Percentiles rank a stretch among this genome's conserved stretches.
These are phyloP conservation scores for Apomyelois bistriatella DNA, from an alignment of 2,888 invertebrate genomes.

Conservation along the genomic window DNA sequence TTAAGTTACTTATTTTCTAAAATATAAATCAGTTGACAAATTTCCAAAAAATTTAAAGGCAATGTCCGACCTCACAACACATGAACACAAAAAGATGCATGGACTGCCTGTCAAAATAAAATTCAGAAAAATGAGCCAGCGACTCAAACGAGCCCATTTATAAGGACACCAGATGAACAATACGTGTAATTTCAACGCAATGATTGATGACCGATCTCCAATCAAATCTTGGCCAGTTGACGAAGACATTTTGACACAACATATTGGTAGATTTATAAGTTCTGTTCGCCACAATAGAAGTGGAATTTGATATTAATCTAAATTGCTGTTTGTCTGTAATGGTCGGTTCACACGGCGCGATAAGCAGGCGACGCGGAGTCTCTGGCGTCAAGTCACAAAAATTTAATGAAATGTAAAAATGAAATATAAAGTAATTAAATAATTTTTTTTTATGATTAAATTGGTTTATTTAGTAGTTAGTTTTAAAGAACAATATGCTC, in stretches of 20 bases:
- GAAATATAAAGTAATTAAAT: no score
- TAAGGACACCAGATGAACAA: constrained; percentile 66
- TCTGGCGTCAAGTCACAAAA: neutral
- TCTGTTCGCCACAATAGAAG: constrained; percentile 41
- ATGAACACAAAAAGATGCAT: constrained; percentile 41
- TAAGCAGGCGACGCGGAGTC: neutral
- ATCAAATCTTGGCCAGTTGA: constrained; percentile 39
- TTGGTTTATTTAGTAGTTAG: no score
- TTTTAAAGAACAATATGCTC: no score
- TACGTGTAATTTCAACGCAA: constrained; percentile 62
- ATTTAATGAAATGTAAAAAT: no score
- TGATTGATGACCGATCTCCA: constrained; percentile 75
- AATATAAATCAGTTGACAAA: no score
- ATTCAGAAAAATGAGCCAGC: constrained; percentile 23
- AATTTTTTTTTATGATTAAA: no score
- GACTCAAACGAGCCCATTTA: constrained; percentile 48
- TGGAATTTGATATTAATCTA: constrained; percentile 39
- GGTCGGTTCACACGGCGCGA: constrained; percentile 17
- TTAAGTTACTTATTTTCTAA: no score
- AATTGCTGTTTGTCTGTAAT: constrained; percentile 28
- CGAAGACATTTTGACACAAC: constrained; percentile 50
- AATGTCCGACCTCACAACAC: no score
- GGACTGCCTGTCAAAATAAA: constrained; percentile 46
- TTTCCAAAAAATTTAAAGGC: no score
- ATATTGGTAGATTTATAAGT: constrained; percentile 49